A percentile compares a stretch with the other conserved stretches of the same genome.
These are phyloP conservation scores for Platypus cylindrus DNA, from an alignment of 2,888 invertebrate genomes.

Conservation along the genomic window DNA sequence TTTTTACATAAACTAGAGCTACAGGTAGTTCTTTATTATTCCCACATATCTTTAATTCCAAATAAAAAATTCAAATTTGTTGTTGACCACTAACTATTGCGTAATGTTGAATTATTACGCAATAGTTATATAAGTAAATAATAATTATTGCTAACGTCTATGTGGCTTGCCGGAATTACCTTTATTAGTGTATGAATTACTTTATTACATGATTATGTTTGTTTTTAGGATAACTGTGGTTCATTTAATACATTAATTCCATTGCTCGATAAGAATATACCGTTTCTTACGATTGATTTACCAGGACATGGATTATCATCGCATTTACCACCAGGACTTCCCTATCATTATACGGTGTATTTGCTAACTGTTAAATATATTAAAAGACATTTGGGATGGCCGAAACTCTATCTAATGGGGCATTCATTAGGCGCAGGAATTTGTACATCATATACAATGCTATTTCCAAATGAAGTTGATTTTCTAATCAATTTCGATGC, in stretches of 20 bases:
- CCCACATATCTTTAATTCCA: too few species aligned
- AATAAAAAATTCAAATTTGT: background rate
- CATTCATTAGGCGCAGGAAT: conserved; percentile 58
- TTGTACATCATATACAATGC: conserved; percentile 44
- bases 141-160: too few species aligned
- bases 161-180: too few species aligned
- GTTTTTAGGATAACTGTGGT: conserved; percentile 56
- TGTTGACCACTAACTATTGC: background rate
- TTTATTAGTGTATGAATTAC: too few species aligned
- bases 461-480: conserved; percentile 49
- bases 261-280: conserved; percentile 36
- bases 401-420: conserved; percentile 51
- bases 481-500: conserved; percentile 46
- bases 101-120: background rate
- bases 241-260: conserved; percentile 61
- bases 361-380: conserved; percentile 40
- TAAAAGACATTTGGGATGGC: conserved; percentile 49
- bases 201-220: too few species aligned
- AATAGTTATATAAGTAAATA: too few species aligned
- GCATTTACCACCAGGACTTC: conserved; percentile 48
- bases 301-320: conserved; percentile 63
- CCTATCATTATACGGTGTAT: conserved; percentile 36
- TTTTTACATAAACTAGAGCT: too few species aligned
- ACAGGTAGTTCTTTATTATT: too few species aligned
- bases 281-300: conserved; percentile 50